These are phyloP conservation scores for Drosophila fungiperda DNA, from an alignment of 2,888 invertebrate genomes.

Conservation along the genomic window DNA sequence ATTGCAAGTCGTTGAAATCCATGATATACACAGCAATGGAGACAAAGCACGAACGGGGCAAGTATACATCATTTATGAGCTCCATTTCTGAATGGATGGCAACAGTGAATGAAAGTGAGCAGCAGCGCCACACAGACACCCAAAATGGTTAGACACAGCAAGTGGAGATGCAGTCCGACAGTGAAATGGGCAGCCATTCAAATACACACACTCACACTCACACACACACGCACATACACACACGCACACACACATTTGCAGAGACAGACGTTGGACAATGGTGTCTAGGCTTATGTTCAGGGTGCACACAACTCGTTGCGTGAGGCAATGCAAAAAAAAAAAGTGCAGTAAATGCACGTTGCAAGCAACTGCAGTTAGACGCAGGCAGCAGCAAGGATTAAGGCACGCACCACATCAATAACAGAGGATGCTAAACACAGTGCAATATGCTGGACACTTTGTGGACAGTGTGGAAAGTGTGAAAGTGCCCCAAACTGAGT, in stretches of 20 bases:
- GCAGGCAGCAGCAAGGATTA: slow-evolving; percentile 7
- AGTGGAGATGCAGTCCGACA: slow-evolving; percentile 13
- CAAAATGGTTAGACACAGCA: slow-evolving; percentile 12
- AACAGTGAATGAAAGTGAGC: slow-evolving; percentile 59
- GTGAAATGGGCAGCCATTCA: slow-evolving; percentile 7
- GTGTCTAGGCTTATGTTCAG: slow-evolving; percentile 18
- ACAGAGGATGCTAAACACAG: slow-evolving; percentile 28
- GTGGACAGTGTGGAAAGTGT: not conserved
- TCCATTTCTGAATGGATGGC: slow-evolving; percentile 44
- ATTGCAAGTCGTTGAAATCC: slow-evolving; percentile 8
- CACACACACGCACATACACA: not conserved
- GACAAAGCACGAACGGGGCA: not conserved
- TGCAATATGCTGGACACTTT: slow-evolving; percentile 38
- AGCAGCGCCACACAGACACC: slow-evolving; percentile 16
- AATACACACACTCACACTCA: slow-evolving; percentile 12
- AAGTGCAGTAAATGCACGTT: slow-evolving; percentile 41
- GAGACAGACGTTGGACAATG: slow-evolving; percentile 38
- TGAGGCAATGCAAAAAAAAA: slow-evolving; percentile 51
- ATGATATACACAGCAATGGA: slow-evolving; percentile 1
- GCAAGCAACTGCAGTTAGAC: slow-evolving; percentile 21
- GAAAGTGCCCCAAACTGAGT: slow-evolving; percentile 5
- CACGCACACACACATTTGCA: not conserved
- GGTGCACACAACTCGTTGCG: slow-evolving; percentile 26
- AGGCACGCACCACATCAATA: slow-evolving; percentile 32
- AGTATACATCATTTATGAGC: slow-evolving; percentile 48